phyloP scores from a whole-genome alignment of 2,797 vertebrate species.

The Alfaro cultratus region DNA sequence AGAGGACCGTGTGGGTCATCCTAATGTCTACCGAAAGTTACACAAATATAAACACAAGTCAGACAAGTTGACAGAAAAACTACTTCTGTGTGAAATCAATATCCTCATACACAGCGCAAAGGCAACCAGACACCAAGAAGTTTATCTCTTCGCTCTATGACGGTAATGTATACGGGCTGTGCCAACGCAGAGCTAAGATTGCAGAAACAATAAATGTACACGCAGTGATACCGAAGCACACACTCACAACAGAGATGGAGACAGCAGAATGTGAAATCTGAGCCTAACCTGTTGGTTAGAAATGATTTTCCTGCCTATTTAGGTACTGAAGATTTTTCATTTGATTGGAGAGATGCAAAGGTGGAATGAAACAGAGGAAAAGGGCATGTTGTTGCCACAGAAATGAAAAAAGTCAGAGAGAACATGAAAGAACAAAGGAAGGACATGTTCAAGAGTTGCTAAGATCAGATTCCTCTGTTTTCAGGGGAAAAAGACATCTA shows the following conservation, averaged over 20 bases:
- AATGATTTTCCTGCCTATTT: slow-evolving; percentile 43
- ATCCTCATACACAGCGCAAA: slow-evolving; percentile 8
- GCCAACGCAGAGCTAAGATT: slow-evolving; percentile 42
- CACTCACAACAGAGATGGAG: slow-evolving; percentile 20
- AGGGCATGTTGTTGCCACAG: slow-evolving; percentile 22
- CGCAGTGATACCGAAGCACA: slow-evolving; percentile 56
- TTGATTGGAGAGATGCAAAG: slow-evolving; percentile 25
- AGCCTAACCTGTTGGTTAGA: slow-evolving; percentile 44
- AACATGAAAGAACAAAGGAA: slow-evolving; percentile 53
- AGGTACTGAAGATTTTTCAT: slow-evolving; percentile 52
- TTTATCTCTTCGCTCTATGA: slow-evolving; percentile 15
- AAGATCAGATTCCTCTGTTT: slow-evolving; percentile 48
- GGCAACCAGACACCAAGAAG: slow-evolving; percentile 27
- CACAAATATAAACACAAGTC: slow-evolving; percentile 16
- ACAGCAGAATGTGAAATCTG: slow-evolving; percentile 32
- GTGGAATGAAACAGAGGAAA: slow-evolving; percentile 9
- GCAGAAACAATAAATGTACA: slow-evolving; percentile 48
- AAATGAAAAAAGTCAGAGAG: slow-evolving; percentile 46
- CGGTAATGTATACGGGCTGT: slow-evolving; percentile 31
- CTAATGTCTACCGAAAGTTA: slow-evolving; percentile 8
- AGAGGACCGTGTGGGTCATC: slow-evolving; percentile 20
- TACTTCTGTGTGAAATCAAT: slow-evolving; percentile 32
- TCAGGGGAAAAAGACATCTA: slow-evolving; percentile 40
- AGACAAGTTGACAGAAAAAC: slow-evolving; percentile 55
- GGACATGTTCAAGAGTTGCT: slow-evolving; percentile 47